Base-by-base conservation (phyloP, 2,888 invertebrate species). In the Diarsia mendica region DNA sequence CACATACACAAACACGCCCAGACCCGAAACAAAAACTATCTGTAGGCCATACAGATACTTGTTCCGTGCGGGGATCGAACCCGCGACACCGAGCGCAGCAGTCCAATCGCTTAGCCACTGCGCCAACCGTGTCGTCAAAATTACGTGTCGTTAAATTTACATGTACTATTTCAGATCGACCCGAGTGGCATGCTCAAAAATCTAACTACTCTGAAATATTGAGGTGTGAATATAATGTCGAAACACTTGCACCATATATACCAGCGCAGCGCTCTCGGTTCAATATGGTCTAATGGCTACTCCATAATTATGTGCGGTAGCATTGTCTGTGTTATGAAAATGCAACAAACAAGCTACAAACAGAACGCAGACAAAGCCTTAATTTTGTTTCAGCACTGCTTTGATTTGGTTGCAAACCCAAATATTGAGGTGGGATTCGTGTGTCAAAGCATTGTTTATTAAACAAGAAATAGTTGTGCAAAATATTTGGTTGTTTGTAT, bases 401-500 rank as follows among this genome's bases (percentile, higher is more conserved):
- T 60, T 3, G 60, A 18, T 70, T 51, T 48, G n/a, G 23, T 60
- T 64, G 33, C 8, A 44, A 66, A 77, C 61, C 5, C 18, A 23
- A 66, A 78, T 63, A 73, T 80, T 73, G 73, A 66, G 23, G 80
- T 44, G 44, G 74, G 67, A 78, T 78, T 78, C 20, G 15, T 80
- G 48, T 55, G 60, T 55, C 53, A 79, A 78, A 80, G 80, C 80
- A 80, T 79, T 78, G 80, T 73, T 80, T 55, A 23, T 53, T 39
- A 53, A 61, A 73, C 65, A 53, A 18, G 23, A 49, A 80, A 78
- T 80, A 80, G 80, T 78, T 78, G 13, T 1, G 33, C 2, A 18
- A 73, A 66, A 67, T 55, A 55, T 73, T 55, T 67, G 23, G 66
- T 33, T 61, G 80, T 64, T 28, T 49, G 73, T 49, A 80, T 44